phyloP scores from a whole-genome alignment of 2,888 invertebrate genomes.

The Temnothorax rugatulus region DNA sequence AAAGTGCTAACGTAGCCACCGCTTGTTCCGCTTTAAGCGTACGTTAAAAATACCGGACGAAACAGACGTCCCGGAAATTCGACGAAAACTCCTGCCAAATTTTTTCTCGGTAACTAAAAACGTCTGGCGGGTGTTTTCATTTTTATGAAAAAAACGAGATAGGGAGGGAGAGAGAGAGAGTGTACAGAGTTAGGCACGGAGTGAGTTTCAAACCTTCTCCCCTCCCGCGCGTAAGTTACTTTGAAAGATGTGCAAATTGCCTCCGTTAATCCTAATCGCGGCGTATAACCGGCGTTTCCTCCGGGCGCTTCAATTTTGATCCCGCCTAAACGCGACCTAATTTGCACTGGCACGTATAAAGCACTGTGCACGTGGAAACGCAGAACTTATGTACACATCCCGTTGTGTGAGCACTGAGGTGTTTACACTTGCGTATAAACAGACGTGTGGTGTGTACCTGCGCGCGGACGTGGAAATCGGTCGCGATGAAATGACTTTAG shows the following conservation, averaged over 20 bases:
- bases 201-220: conserved; percentile 10
- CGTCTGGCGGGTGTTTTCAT: neutral
- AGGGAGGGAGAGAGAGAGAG: neutral
- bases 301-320: conserved; percentile 71
- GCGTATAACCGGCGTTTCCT: conserved; percentile 62
- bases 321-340: conserved; percentile 65
- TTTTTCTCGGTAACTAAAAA: neutral
- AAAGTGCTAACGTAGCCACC: conserved; percentile 49
- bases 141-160: neutral
- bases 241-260: conserved; percentile 42
- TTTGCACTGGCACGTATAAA: conserved; percentile 72
- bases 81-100: conserved; percentile 11
- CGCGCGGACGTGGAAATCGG: conserved; percentile 38
- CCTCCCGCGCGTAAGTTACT: conserved; percentile 40
- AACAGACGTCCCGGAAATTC: conserved; percentile 9
- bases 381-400: conserved; percentile 55
- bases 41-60: conserved; percentile 38
- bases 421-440: conserved; percentile 69
- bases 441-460: conserved; percentile 41
- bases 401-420: conserved; percentile 54
- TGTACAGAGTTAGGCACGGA: neutral
- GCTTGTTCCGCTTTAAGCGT: conserved; percentile 5
- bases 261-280: conserved; percentile 69
- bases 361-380: conserved; percentile 55
- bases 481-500: conserved; percentile 41